Evolutionary conservation across 2,113 vertebrate species (phyloP), one percentile per base, ranked within the genome.

Genomic region (Pholis gunnellus): DNA sequence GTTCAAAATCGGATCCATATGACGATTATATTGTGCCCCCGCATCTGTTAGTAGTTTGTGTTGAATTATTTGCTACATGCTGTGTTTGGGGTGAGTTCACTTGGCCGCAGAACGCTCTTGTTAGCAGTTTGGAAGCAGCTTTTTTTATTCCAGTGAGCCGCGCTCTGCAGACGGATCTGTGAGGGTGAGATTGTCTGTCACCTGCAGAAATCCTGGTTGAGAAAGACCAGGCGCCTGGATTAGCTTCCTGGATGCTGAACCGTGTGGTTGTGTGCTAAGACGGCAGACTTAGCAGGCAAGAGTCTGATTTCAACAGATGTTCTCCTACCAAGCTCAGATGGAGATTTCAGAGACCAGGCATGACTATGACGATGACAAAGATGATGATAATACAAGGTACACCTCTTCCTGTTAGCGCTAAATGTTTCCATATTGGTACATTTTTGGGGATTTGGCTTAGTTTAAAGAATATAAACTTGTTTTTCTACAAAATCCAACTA

Each of bases 1-100:
- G 74, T 87, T 91, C 89, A 87, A 93, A 94, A 95, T 94, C 78
- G 89, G 88, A 93, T 94, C 93, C 94, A 95, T 92, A 91, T 94
- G 94, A 93, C 89, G 92, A 94, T 92, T 94, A 93, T 88, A 87
- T 85, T 86, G 90, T 90, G 87, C 78, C 87, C 72, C 85, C 92
- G 4, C 57, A 93, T 94, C 93, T 95, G 93, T 92, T 93, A 88
- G 85, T 83, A 69, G 92, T 95, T 93, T 72, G 36, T 81, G 81
- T 89, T 85, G 87, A 94, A 93, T 94, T 89, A 93, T 93, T 88
- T 83, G 87, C 89, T 89, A 92, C 92, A 92, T 86, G 89, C 90
- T 89, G 85, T 80, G 88, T 92, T 92, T 88, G 72, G 87, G 90
- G 79, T 82, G 89, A 90, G 78, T 91, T 89, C 85, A 81, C 84